Evolutionary conservation across 2,797 vertebrate genomes (phyloP).

Genomic region (Sciurus vulgaris): DNA sequence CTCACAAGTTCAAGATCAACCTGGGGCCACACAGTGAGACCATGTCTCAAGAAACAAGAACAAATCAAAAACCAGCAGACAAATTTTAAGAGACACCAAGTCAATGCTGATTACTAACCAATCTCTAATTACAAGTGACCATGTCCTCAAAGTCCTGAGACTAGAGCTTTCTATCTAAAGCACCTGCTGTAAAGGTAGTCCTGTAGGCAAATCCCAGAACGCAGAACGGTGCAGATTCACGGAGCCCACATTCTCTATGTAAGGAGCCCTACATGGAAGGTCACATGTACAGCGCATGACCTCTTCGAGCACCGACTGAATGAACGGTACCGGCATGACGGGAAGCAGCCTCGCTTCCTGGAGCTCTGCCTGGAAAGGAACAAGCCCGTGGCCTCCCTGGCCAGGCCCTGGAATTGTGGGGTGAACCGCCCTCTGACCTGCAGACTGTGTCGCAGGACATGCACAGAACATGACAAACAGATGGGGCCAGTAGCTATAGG

Average conservation of each 20-base stretch:
- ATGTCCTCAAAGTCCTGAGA: not conserved
- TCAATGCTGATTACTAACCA: not conserved
- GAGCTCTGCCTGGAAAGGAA: not conserved
- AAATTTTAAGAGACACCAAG: not conserved
- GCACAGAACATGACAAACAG: not conserved
- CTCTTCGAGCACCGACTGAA: not conserved
- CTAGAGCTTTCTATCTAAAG: not conserved
- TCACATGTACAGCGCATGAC: not conserved
- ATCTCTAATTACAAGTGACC: not conserved
- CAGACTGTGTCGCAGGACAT: not conserved
- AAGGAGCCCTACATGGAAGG: not conserved
- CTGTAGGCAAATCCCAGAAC: not conserved
- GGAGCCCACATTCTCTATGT: accelerated
- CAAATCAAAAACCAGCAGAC: not conserved
- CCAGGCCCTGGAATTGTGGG: not conserved
- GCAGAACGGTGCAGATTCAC: not conserved
- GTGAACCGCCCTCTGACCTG: not conserved
- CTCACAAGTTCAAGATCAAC: not conserved
- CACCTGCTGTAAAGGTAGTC: not conserved
- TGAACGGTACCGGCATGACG: not conserved
- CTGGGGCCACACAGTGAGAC: not conserved
- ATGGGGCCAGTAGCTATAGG: not conserved
- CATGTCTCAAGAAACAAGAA: not conserved
- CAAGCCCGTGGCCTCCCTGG: not conserved
- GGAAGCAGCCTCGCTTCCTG: not conserved